Evolutionary conservation across 92 coral and sea anemone genomes (phyloP), one percentile per base, ranked within the genome.

Genomic region (Palythoa grandis): DNA sequence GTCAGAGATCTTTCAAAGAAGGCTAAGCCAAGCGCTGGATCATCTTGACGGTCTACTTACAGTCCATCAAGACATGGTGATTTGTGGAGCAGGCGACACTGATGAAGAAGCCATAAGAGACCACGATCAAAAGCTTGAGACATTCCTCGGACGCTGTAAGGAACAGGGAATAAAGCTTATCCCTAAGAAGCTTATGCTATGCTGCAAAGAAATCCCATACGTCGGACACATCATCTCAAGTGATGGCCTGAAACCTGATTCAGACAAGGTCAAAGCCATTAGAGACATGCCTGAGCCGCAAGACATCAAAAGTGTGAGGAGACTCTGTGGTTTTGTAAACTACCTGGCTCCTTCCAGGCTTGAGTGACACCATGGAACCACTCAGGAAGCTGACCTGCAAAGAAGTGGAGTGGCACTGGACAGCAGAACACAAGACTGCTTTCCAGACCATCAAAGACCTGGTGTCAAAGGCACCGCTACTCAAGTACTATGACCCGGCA

Each of bases 61-160:
- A 29, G 90, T 89, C 22, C 88, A 86, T 39, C 90, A 91, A 53
- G 94, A 89, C 72, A 83, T 92, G 91, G 88, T 92, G 8, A 89
- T 92, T 16, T 92, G 77, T 40, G 92, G 95, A 5, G 65, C 52
- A n/a, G 84, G 91, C 0, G 89, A 80, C 20, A 82, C 95, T 11
- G 87, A 82, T 0, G 95, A 89, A 60, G 90, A 91, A 56, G 92
- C 90, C 8, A 58, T 15, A 12, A 56, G 37, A 11, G 92, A 85
- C 47, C 72, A 63, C n/a, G n/a, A n/a, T n/a, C n/a, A n/a, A n/a
- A n/a, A n/a, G n/a, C n/a, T n/a, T n/a, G n/a, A n/a, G n/a, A n/a
- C n/a, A n/a, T n/a, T n/a, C n/a, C n/a, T n/a, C n/a, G n/a, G n/a
- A n/a, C n/a, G n/a, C n/a, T n/a, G 74, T 24, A 58, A 52, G 6